Base-by-base conservation (phyloP, 2,888 invertebrate genomes). In the Pachymerium ferrugineum region DNA sequence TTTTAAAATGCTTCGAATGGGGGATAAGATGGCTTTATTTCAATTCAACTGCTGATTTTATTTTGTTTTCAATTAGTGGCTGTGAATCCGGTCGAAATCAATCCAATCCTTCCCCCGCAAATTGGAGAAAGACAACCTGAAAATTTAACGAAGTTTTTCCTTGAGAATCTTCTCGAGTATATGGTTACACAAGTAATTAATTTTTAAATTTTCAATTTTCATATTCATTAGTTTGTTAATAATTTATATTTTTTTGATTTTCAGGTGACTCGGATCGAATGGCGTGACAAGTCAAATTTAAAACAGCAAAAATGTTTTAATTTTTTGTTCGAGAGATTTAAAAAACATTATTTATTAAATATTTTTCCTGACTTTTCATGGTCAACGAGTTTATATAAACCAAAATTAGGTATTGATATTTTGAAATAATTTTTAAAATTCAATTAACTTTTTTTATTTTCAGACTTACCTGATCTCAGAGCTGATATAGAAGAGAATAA, bases 271-370 rank as follows among this genome's bases (percentile, higher is more conserved):
- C 92, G 92, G 82, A 87, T 96, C 74, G 92, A 94, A 80, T 97
- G 96, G 96, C 89, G 90, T 74, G 94, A 94, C 80, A 89, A 90
- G 81, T 86, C 76, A 75, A 81, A 88, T 69, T 88, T 89, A 30
- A 88, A 90, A 78, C 92, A 92, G 82, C 89, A 93, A 79, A 88
- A 89, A 80, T 90, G 92, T 79, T 97, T 97, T 83, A 90, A 90
- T 76, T 97, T 96, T 85, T 85, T 97, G 73, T 86, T 97, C 81
- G 92, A 96, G 81, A 90, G 90, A 80, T 97, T 97, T 81, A 95
- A 94, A 83, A 86, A 89, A 74, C 91, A 91, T 81, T 97, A 97
- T 83, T 86, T 97, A 79, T 92, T 91, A 33, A 88, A 92, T 79
- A 90, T 97, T 79, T 95, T 96, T 83, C 95, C 95, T 0, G 89